A percentile compares a stretch with the other conserved stretches of the same genome.
Evolutionary conservation across 1,140 invertebrate species (phyloP).

Genomic region (Drosophila miranda): DNA sequence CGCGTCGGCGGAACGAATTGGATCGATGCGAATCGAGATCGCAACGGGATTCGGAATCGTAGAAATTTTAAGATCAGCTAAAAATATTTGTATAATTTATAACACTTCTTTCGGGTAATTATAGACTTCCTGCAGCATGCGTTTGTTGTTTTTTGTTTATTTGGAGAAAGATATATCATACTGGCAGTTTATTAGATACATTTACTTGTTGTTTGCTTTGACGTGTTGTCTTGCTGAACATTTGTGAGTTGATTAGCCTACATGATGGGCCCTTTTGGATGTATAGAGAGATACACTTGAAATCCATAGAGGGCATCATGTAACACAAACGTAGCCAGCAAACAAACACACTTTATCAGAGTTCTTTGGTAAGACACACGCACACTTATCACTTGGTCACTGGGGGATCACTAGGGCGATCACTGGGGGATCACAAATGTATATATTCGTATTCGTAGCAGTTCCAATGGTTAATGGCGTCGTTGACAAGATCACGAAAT

Average conservation of each 20-base stretch:
- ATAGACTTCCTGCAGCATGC: slow-evolving; percentile 24
- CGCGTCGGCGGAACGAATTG: slow-evolving; percentile 19
- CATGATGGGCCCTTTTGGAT: slow-evolving; percentile 30
- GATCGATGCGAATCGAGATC: slow-evolving; percentile 36
- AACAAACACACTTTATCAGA: slow-evolving; percentile 80
- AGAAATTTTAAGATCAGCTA: slow-evolving; percentile 12
- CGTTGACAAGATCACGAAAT: slow-evolving; percentile 81
- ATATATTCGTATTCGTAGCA: neutral
- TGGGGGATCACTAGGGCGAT: slow-evolving; percentile 1
- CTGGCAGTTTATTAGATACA: slow-evolving; percentile 8
- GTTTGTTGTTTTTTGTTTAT: slow-evolving; percentile 44
- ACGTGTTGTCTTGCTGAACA: slow-evolving; percentile 82
- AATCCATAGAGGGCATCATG: slow-evolving; percentile 10
- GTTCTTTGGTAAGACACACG: slow-evolving; percentile 17
- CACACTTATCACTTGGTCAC: no score
- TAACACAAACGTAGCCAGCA: slow-evolving; percentile 79
- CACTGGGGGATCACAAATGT: slow-evolving; percentile 13
- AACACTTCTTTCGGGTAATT: slow-evolving; percentile 41
- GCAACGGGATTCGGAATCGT: slow-evolving; percentile 12
- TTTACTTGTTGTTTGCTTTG: slow-evolving; percentile 55
- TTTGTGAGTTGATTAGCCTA: slow-evolving; percentile 66
- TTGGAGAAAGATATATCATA: slow-evolving; percentile 33
- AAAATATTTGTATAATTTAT: slow-evolving; percentile 45
- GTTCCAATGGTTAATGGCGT: slow-evolving; percentile 24
- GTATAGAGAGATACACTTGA: neutral